Conservation (phyloP, 2,888 invertebrate genomes). For the Archips xylosteana region DNA sequence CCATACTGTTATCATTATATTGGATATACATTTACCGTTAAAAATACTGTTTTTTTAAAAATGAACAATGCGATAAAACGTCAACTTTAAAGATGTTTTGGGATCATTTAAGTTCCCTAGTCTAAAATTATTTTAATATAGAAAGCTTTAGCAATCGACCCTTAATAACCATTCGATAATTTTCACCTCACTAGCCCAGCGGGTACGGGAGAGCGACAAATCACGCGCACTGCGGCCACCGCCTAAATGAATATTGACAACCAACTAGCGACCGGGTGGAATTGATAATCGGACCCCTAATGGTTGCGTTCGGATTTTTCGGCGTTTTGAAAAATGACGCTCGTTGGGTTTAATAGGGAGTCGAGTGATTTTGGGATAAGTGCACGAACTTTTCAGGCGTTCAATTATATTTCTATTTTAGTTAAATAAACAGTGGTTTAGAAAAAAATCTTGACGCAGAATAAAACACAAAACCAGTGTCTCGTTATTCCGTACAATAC, state of each 20-base stretch:
- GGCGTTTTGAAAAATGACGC: slow-evolving; percentile 22
- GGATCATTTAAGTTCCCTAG: too few relatives aligned
- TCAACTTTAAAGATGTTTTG: too few relatives aligned
- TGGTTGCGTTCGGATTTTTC: slow-evolving; percentile 25
- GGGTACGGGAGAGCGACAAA: slow-evolving; percentile 63
- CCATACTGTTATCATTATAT: too few relatives aligned
- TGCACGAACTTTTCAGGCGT: not conserved
- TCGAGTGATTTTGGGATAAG: not conserved
- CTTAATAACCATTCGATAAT: not conserved
- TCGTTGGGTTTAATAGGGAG: slow-evolving; percentile 17
- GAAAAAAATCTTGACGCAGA: too few relatives aligned
- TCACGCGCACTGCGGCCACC: slow-evolving; percentile 71
- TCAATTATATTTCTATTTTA: not conserved
- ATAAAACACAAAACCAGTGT: too few relatives aligned
- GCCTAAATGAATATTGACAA: slow-evolving; percentile 84
- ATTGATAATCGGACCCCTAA: slow-evolving; percentile 71
- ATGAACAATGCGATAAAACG: too few relatives aligned
- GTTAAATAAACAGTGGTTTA: too few relatives aligned
- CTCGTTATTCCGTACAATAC: too few relatives aligned
- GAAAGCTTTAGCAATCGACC: not conserved
- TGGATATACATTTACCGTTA: too few relatives aligned
- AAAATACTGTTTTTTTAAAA: too few relatives aligned
- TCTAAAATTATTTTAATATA: too few relatives aligned
- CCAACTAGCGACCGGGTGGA: slow-evolving; percentile 76
- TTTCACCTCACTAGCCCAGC: slow-evolving; percentile 33